Evolutionary conservation across 2,113 vertebrate genomes (phyloP), one percentile per base, ranked within the genome.

Genomic region (Nestor notabilis): DNA sequence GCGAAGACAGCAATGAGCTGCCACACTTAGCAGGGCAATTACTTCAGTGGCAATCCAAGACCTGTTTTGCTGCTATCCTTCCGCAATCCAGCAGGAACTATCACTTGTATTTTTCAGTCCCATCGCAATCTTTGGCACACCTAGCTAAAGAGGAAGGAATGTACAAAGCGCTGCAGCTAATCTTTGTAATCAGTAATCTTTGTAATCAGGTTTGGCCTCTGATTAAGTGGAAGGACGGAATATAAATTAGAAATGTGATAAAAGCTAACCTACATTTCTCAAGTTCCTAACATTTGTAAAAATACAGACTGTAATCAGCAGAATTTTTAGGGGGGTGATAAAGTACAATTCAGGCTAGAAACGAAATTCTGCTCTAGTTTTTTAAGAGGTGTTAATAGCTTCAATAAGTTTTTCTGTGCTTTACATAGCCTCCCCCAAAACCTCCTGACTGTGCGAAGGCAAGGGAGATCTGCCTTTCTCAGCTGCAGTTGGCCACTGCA

Each of bases 301-400:
- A 93, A 64, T 37, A 65, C 7, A 68, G 56, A 31, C 17, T 55
- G 31, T 28, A 72, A 80, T 37, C 47, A 89, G 17, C 25, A 81
- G 44, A 31, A 15, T 17, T 75, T 19, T 17, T 0, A 9, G 33
- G 0, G 1, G 17, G 3, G 8, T 2, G 4, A 2, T 35, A 17
- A 77, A 70, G 35, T 58, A 77, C 11, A 82, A 52, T 47, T 72
- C 29, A 56, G 33, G 19, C 18, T n/a, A 74, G 46, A 94, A 76
- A 69, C 12, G 7, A 83, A 72, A 29, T 91, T 72, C 46, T 61
- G 53, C 16, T 74, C n/a, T 58, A 13, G 4, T 19, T 80, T 47
- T 66, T 27, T 33, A 11, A 10, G 15, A 68, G 31, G 4, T 6
- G 2, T 46, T 68, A 70, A 16, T 11, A 65, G 61, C 25, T 35